Evolutionary conservation across 2,113 vertebrate genomes (phyloP).

Genomic region (Athene noctua): DNA sequence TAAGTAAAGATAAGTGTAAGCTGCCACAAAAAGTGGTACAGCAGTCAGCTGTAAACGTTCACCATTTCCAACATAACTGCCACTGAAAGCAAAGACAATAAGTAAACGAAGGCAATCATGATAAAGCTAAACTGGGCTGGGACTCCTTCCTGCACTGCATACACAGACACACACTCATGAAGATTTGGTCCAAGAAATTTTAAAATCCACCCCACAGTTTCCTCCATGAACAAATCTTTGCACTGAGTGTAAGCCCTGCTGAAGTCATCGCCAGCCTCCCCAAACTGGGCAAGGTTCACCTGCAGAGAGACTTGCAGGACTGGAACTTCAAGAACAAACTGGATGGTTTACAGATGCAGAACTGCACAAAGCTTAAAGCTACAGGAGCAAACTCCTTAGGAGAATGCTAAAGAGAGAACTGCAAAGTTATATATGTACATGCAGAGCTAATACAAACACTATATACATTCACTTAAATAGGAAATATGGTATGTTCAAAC

Average conservation of each 20-base stretch:
- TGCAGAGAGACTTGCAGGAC: constrained; percentile 18
- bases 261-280: background rate
- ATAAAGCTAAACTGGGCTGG: background rate
- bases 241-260: background rate
- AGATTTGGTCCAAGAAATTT: background rate
- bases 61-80: background rate
- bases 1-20: background rate
- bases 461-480: accelerated
- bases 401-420: background rate
- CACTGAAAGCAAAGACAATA: background rate
- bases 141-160: background rate
- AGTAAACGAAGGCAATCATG: background rate
- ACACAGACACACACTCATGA: background rate
- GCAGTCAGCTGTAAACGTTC: background rate
- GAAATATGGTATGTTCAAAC: background rate
- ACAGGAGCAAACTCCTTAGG: background rate
- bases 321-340: background rate
- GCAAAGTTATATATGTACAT: background rate
- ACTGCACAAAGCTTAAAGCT: background rate
- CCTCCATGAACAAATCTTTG: background rate
- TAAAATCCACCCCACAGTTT: background rate
- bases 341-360: background rate
- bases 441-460: background rate
- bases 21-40: background rate
- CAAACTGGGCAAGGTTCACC: background rate